Evolutionary conservation across 53 echinoderm and acorn worm species (phyloP).

Genomic region (Henricia sp.): DNA sequence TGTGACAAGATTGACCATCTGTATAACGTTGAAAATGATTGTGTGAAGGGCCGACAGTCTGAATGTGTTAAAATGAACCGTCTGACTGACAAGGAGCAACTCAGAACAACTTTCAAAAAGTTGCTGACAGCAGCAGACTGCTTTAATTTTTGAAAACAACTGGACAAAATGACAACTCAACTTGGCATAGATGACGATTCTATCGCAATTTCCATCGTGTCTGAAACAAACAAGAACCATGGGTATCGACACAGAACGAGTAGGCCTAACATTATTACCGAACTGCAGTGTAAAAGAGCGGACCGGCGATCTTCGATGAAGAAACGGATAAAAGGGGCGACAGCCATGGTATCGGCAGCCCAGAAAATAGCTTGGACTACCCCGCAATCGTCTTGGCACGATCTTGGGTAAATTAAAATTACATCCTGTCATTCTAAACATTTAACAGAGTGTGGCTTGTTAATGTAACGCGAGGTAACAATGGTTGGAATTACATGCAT

Average conservation of each 20-base stretch:
- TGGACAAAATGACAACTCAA: conserved; percentile 16
- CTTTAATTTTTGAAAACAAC: too few relatives aligned
- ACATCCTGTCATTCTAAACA: too few relatives aligned
- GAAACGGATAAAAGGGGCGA: conserved; percentile 18
- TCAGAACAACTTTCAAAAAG: too few relatives aligned
- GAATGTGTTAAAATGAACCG: too few relatives aligned
- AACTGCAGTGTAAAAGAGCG: background rate
- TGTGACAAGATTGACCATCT: too few relatives aligned
- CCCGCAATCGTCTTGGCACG: conserved; percentile 49
- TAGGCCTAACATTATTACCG: background rate
- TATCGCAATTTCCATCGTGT: conserved; percentile 16
- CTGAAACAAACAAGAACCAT: background rate
- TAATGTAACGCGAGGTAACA: too few relatives aligned
- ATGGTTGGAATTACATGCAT: too few relatives aligned
- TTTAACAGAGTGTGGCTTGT: too few relatives aligned
- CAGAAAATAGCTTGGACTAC: conserved; percentile 55
- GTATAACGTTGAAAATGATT: too few relatives aligned
- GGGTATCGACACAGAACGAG: background rate
- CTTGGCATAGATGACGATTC: conserved; percentile 18
- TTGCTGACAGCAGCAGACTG: too few relatives aligned
- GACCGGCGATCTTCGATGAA: background rate
- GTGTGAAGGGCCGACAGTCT: too few relatives aligned
- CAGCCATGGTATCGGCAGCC: conserved; percentile 26
- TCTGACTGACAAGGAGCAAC: too few relatives aligned
- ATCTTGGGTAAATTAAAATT: conserved; percentile 50